A percentile compares a stretch with the other conserved stretches of the same genome.
Evolutionary conservation across 2,888 invertebrate species (phyloP).

Genomic region (Melanchra persicariae): DNA sequence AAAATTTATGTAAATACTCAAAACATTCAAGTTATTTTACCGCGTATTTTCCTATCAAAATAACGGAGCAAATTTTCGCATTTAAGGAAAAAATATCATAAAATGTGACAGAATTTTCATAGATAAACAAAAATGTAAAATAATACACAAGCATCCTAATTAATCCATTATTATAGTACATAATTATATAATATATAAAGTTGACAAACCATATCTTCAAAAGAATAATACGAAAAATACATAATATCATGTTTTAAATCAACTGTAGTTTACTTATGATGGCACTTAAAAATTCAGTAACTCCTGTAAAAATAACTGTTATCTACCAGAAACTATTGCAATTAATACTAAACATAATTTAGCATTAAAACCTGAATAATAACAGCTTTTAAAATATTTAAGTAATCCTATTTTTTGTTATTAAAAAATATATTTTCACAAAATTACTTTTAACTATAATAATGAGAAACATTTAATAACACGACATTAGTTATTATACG

Average conservation of each 20-base stretch:
- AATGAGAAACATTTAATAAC: slow-evolving; percentile 50
- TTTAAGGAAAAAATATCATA: not conserved
- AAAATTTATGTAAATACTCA: not conserved
- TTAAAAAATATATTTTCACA: slow-evolving; percentile 46
- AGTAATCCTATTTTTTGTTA: slow-evolving; percentile 9
- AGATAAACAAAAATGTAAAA: not conserved
- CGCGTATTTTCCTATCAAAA: too few relatives aligned
- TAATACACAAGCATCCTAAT: not conserved
- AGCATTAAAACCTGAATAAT: slow-evolving; percentile 21
- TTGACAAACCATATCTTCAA: slow-evolving; percentile 1
- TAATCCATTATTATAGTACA: not conserved
- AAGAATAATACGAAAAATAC: slow-evolving; percentile 17
- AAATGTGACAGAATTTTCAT: not conserved
- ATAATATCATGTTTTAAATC: slow-evolving; percentile 53
- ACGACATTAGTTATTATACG: slow-evolving; percentile 49
- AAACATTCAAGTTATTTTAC: not conserved
- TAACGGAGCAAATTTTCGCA: not conserved
- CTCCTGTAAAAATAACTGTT: slow-evolving; percentile 4
- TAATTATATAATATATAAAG: too few relatives aligned
- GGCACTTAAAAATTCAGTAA: slow-evolving; percentile 51
- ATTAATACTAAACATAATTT: slow-evolving; percentile 16
- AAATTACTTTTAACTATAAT: slow-evolving; percentile 50
- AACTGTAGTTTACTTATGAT: slow-evolving; percentile 47
- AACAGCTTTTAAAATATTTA: slow-evolving; percentile 6
- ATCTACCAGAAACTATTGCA: slow-evolving; percentile 34